phyloP scores from a whole-genome alignment of 2,113 vertebrate genomes.

The Psettodes erumei region DNA sequence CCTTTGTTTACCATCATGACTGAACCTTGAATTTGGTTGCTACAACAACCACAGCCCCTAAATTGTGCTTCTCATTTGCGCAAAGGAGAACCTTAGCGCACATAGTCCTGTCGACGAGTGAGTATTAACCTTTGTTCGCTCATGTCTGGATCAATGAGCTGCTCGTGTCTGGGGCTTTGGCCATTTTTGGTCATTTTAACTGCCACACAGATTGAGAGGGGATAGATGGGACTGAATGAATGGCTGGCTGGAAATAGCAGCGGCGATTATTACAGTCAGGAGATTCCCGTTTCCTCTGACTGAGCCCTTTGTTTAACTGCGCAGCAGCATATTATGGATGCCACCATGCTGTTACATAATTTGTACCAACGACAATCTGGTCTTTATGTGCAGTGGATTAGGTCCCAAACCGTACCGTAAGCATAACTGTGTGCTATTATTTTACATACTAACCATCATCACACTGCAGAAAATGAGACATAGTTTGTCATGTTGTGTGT shows the following conservation, averaged over 20 bases:
- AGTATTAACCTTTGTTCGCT: constrained; percentile 39
- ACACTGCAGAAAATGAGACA: neutral
- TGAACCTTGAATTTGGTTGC: constrained; percentile 49
- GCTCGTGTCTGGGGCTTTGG: constrained; percentile 50
- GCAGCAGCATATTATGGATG: constrained; percentile 56
- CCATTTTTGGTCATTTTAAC: constrained; percentile 71
- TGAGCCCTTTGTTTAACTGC: constrained; percentile 35
- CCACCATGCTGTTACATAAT: constrained; percentile 70
- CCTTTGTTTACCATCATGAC: constrained; percentile 79
- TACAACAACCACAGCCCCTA: constrained; percentile 34
- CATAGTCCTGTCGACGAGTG: constrained; percentile 22
- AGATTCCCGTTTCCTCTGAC: neutral
- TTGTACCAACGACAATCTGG: constrained; percentile 45
- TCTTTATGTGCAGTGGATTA: constrained; percentile 27
- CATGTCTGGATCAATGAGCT: constrained; percentile 34
- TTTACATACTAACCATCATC: neutral
- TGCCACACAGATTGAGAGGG: constrained; percentile 24
- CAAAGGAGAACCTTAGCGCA: neutral
- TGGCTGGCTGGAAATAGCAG: constrained; percentile 10
- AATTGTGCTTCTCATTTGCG: neutral
- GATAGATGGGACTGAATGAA: constrained; percentile 39
- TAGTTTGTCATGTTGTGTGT: neutral
- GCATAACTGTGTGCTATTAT: neutral
- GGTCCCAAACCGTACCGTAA: neutral
- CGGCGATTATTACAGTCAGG: neutral